Evolutionary conservation across 2,113 vertebrate species (phyloP).

Genomic region (Columba janthina): DNA sequence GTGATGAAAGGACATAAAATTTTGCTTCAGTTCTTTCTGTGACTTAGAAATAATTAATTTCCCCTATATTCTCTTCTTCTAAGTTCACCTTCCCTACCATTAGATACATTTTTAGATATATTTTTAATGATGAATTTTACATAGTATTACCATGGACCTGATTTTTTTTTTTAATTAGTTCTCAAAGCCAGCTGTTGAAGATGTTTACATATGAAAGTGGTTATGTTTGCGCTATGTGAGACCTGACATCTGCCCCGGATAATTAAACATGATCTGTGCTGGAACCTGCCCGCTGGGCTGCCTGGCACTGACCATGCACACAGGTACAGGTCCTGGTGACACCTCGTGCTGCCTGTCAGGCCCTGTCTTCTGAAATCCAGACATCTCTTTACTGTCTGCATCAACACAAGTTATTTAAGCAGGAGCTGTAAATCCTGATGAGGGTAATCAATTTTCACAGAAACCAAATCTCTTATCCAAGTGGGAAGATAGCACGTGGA

Average conservation of each 20-base stretch:
- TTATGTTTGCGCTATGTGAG: not conserved
- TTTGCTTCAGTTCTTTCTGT: not conserved
- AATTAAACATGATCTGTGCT: accelerated
- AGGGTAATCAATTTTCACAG: not conserved
- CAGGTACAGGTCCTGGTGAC: not conserved
- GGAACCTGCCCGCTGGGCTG: not conserved
- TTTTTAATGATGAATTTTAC: not conserved
- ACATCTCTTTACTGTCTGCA: not conserved
- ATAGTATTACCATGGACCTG: not conserved
- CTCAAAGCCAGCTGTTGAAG: not conserved
- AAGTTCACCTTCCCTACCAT: not conserved
- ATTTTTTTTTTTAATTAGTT: not conserved
- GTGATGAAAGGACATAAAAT: not conserved
- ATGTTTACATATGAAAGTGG: no score
- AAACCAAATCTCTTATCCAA: not conserved
- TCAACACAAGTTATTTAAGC: not conserved
- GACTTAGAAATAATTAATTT: not conserved
- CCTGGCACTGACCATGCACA: accelerated
- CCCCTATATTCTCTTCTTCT: not conserved
- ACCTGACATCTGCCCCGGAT: no score
- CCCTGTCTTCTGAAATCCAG: not conserved
- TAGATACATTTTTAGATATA: not conserved
- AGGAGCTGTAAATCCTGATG: not conserved
- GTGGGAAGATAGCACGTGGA: not conserved
- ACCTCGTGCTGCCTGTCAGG: not conserved